Conservation (phyloP, 92 coral and sea anemone species). For the Parazoanthus darwini region DNA sequence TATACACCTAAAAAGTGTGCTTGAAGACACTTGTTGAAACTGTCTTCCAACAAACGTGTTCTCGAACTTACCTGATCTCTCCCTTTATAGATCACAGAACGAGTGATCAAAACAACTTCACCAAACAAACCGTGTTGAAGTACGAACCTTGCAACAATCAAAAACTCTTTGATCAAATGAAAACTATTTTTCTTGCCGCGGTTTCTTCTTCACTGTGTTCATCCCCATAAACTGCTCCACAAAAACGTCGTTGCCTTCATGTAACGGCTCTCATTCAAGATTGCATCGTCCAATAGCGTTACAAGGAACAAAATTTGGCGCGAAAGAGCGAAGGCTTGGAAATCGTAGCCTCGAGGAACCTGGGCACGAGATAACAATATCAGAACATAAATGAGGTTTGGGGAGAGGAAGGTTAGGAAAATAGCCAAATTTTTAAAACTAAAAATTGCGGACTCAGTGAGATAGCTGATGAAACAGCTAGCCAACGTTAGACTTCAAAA, state of each 20-base stretch:
- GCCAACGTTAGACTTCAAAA: too few species aligned
- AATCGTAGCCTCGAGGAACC: background rate
- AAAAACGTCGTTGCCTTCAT: background rate
- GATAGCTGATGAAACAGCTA: too few species aligned
- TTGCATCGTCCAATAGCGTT: constrained; percentile 17
- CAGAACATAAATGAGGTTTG: background rate
- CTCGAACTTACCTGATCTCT: background rate
- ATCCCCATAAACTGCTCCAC: background rate
- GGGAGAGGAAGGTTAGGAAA: background rate
- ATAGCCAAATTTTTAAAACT: too few species aligned
- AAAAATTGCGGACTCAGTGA: too few species aligned
- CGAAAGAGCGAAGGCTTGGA: background rate
- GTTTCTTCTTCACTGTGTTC: background rate
- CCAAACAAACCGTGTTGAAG: background rate
- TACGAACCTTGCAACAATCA: constrained; percentile 3
- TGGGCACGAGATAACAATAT: background rate
- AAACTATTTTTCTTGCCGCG: background rate
- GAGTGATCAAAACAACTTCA: background rate
- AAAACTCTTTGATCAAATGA: background rate
- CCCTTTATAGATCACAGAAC: background rate
- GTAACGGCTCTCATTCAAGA: background rate
- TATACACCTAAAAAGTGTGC: background rate
- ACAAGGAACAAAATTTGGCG: constrained; percentile 30
- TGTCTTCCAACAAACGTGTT: background rate
- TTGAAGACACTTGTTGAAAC: background rate